Evolutionary conservation across 1,140 invertebrate genomes (phyloP).

Genomic region (Sipha flava): DNA sequence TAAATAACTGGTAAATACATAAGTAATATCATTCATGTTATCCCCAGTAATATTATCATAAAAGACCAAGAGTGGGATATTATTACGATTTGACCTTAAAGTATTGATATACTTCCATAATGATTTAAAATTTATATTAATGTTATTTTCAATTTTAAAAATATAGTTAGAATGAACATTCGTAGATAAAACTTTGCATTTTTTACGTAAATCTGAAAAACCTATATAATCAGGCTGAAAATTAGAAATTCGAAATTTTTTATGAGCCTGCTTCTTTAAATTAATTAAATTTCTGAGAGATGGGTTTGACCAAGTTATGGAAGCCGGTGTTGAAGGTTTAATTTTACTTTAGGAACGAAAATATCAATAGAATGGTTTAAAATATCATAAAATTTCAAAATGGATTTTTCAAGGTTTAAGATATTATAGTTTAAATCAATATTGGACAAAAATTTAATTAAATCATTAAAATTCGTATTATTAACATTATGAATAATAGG

Average conservation of each 20-base stretch:
- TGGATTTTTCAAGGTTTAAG: no score
- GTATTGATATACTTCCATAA: background rate
- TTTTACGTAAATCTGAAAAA: background rate
- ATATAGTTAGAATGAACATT: no score
- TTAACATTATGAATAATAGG: background rate
- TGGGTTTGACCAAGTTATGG: background rate
- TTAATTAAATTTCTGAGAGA: background rate
- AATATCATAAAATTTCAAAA: background rate
- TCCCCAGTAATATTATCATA: no score
- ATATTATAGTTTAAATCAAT: no score
- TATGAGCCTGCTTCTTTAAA: no score
- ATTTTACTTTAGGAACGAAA: background rate
- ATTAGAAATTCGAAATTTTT: background rate
- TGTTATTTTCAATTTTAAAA: no score
- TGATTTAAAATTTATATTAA: background rate
- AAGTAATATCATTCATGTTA: no score
- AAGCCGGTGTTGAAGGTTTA: background rate
- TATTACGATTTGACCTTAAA: background rate
- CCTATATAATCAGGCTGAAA: background rate
- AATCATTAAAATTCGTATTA: no score
- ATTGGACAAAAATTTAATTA: no score
- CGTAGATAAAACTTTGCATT: no score
- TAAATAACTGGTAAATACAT: background rate
- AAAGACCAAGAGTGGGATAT: background rate
- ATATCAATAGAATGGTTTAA: background rate